A percentile compares a stretch with the other conserved stretches of the same genome.
These are phyloP conservation scores for Brassicogethes aeneus DNA, from an alignment of 2,888 invertebrate species.

Conservation along the genomic window DNA sequence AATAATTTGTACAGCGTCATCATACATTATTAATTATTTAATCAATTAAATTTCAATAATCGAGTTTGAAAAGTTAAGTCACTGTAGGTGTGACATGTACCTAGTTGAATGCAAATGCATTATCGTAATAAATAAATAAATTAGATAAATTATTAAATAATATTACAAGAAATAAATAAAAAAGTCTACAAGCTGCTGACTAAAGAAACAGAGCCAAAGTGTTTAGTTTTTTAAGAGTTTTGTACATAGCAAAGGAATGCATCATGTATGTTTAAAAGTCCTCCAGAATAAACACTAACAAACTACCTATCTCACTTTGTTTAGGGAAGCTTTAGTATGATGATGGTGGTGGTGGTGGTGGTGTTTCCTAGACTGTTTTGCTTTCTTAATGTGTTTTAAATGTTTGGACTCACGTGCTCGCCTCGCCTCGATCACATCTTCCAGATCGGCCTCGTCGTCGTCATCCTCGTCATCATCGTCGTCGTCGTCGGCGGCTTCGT, in stretches of 20 bases:
- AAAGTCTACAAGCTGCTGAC: conserved; percentile 13
- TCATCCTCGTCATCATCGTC: conserved; percentile 61
- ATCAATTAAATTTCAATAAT: neutral
- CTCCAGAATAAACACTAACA: conserved; percentile 38
- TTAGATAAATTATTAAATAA: conserved; percentile 46
- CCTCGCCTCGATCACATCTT: conserved; percentile 60
- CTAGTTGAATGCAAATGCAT: conserved; percentile 38
- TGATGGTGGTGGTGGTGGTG: too few relatives aligned
- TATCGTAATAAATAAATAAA: conserved; percentile 33
- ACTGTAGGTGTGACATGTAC: conserved; percentile 41
- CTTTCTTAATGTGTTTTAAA: conserved; percentile 34
- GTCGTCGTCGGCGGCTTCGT: conserved; percentile 56
- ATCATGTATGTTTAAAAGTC: neutral
- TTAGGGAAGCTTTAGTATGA: conserved; percentile 23
- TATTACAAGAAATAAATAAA: conserved; percentile 38
- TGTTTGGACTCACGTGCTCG: conserved; percentile 81
- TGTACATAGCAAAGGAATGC: neutral
- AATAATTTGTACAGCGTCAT: conserved; percentile 21
- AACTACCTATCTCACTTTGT: conserved; percentile 32
- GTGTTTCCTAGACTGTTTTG: conserved; percentile 31
- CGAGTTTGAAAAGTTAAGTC: too few relatives aligned
- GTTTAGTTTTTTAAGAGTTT: conserved; percentile 10
- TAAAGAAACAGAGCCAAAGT: conserved; percentile 11
- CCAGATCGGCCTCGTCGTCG: conserved; percentile 57
- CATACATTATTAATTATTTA: conserved; percentile 7